Conservation (phyloP, 2,888 invertebrate genomes). For the Entomobrya multifasciata region DNA sequence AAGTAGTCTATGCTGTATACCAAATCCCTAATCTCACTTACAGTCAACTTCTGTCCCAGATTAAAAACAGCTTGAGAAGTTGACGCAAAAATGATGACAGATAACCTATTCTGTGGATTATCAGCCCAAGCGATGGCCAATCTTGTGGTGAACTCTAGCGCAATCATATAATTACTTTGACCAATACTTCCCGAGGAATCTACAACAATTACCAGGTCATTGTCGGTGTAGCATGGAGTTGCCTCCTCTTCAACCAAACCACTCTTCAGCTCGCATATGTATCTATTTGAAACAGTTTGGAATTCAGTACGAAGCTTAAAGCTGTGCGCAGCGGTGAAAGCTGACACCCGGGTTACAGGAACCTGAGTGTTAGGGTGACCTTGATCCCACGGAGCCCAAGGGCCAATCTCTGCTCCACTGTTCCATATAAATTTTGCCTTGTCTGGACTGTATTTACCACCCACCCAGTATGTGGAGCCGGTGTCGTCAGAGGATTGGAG, state of each 20-base stretch:
- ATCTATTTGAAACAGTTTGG: too few species aligned
- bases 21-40: background rate
- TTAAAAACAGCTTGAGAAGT: background rate
- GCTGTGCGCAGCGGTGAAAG: constrained; percentile 2
- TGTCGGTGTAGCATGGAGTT: constrained; percentile 34
- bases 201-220: constrained; percentile 57
- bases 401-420: constrained; percentile 12
- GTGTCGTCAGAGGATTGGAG: constrained; percentile 4
- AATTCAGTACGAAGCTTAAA: too few species aligned
- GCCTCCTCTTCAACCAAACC: too few species aligned
- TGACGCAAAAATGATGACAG: constrained; percentile 27
- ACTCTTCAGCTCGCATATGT: too few species aligned
- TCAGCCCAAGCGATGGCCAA: constrained; percentile 39
- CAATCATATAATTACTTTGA: background rate
- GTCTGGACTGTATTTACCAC: background rate
- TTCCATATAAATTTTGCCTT: background rate
- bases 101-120: constrained; percentile 31
- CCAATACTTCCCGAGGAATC: constrained; percentile 58
- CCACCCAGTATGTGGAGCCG: background rate
- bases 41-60: background rate
- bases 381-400: constrained; percentile 36
- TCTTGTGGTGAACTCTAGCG: constrained; percentile 33
- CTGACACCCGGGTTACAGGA: background rate
- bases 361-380: constrained; percentile 18
- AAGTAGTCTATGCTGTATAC: constrained; percentile 17